phyloP scores from a whole-genome alignment of 1,140 invertebrate species.

The Polypedilum pembai region DNA sequence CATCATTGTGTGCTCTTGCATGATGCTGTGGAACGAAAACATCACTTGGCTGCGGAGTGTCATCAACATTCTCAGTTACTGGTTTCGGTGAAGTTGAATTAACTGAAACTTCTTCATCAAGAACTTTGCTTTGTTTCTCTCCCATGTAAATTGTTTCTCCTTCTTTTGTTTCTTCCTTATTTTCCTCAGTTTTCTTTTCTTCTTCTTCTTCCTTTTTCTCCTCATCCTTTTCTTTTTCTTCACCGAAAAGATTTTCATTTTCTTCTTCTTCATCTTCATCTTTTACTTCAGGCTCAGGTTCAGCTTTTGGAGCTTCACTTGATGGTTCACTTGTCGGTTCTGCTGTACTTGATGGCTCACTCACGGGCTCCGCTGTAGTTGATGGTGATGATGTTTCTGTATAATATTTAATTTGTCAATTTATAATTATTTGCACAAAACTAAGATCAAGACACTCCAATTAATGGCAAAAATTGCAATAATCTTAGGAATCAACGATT shows the following conservation, averaged over 20 bases:
- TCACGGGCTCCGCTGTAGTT: background rate
- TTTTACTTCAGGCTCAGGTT: background rate
- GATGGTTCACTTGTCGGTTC: constrained; percentile 33
- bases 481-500: too few relatives aligned
- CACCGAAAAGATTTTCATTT: too few relatives aligned
- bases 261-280: background rate
- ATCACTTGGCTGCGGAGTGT: constrained; percentile 30
- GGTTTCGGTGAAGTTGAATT: constrained; percentile 24
- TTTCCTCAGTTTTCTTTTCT: background rate
- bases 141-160: background rate
- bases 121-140: background rate
- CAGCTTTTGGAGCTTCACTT: constrained; percentile 1
- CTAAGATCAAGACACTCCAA: too few relatives aligned
- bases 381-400: too few relatives aligned
- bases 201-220: background rate
- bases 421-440: too few relatives aligned
- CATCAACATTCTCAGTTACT: constrained; percentile 30
- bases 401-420: too few relatives aligned
- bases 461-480: too few relatives aligned
- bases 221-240: too few relatives aligned
- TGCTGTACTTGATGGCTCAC: constrained; percentile 32
- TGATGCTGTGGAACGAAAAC: constrained; percentile 14
- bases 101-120: background rate
- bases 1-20: background rate
- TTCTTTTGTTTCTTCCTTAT: background rate